Percentiles rank a stretch among this genome's conserved stretches.
Evolutionary conservation across 2,113 vertebrate genomes (phyloP).

Genomic region (Gallinago jamesoni): DNA sequence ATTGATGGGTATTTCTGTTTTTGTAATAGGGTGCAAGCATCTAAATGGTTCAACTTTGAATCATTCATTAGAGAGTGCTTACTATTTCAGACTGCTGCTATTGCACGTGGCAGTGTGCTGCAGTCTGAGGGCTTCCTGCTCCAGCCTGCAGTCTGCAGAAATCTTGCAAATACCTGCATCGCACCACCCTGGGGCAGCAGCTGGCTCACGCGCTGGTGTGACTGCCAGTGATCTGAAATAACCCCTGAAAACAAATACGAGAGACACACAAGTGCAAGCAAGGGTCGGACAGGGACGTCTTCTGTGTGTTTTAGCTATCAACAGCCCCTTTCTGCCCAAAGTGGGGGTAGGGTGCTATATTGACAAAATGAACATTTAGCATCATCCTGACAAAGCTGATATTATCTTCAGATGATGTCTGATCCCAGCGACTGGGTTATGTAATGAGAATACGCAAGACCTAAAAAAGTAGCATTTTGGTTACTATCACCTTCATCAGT

Average conservation of each 20-base stretch:
- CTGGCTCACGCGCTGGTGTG: not conserved
- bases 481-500: slow-evolving; percentile 2
- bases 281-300: not conserved
- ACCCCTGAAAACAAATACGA: not conserved
- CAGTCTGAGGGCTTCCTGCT: not conserved
- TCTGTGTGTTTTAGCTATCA: not conserved
- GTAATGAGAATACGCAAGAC: slow-evolving; percentile 22
- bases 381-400: slow-evolving; percentile 39
- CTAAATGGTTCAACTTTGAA: not conserved
- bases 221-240: not conserved
- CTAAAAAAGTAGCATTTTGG: slow-evolving; percentile 2
- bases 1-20: not conserved
- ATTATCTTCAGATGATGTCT: not conserved
- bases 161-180: not conserved
- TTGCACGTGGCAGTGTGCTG: not conserved
- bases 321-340: not conserved
- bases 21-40: not conserved
- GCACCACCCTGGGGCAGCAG: not conserved
- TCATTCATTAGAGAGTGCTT: not conserved
- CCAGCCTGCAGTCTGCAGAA: slow-evolving; percentile 5
- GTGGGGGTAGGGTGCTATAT: not conserved
- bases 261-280: not conserved
- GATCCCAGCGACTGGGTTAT: not conserved
- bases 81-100: not conserved
- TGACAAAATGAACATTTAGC: slow-evolving; percentile 12